Percentiles rank a stretch among this genome's conserved stretches.
Conservation (phyloP, 2,888 invertebrate species). For the Aphodius granarius region DNA sequence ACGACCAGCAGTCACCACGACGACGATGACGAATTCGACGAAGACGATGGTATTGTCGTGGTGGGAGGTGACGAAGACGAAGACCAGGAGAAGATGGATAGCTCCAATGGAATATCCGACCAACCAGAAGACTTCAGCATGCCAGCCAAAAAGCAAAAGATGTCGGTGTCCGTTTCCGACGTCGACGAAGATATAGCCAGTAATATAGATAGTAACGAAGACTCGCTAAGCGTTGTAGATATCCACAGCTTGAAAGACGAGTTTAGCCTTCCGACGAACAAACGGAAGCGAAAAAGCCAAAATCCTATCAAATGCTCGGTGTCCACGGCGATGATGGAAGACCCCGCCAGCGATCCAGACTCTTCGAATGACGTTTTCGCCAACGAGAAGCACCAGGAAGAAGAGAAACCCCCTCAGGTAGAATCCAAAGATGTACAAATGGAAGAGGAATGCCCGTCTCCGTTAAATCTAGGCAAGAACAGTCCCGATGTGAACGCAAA, state of each 20-base stretch:
- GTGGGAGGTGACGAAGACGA: conserved; percentile 68
- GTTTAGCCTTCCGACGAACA: conserved; percentile 64
- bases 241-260: conserved; percentile 61
- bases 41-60: conserved; percentile 78
- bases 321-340: conserved; percentile 57
- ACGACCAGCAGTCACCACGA: conserved; percentile 41
- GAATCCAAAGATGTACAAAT: conserved; percentile 21
- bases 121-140: conserved; percentile 72
- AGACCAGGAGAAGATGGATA: conserved; percentile 49
- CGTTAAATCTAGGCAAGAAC: conserved; percentile 55
- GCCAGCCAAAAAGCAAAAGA: conserved; percentile 64
- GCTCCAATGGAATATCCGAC: conserved; percentile 53
- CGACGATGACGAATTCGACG: conserved; percentile 64
- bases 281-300: conserved; percentile 84
- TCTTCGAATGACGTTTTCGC: conserved; percentile 60
- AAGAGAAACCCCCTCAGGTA: conserved; percentile 25
- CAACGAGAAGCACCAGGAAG: conserved; percentile 19
- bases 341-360: conserved; percentile 62
- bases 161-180: conserved; percentile 60
- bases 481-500: conserved; percentile 53
- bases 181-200: conserved; percentile 60
- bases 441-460: conserved; percentile 42
- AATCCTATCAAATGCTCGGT: conserved; percentile 83
- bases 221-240: conserved; percentile 60
- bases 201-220: conserved; percentile 68